phyloP scores from a whole-genome alignment of 2,888 invertebrate species.

The Oscheius sp. region DNA sequence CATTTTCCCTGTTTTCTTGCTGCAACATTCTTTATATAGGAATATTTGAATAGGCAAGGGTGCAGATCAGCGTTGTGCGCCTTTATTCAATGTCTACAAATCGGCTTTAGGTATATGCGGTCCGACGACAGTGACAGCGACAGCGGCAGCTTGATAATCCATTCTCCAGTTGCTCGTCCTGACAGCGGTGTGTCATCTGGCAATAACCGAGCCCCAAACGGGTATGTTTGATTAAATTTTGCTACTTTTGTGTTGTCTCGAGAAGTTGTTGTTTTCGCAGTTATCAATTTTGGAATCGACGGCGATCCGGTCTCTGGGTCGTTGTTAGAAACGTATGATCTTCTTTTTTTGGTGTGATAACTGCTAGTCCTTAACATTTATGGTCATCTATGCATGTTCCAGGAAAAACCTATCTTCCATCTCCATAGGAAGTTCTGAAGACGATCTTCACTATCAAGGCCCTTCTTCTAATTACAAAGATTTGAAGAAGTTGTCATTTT shows the following conservation, averaged over 20 bases:
- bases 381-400: background rate
- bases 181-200: slow-evolving; percentile 36
- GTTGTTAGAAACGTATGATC: background rate
- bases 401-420: slow-evolving; percentile 31
- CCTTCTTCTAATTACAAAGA: slow-evolving; percentile 5
- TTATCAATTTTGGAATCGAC: slow-evolving; percentile 27
- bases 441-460: slow-evolving; percentile 20
- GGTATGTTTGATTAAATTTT: slow-evolving; percentile 4
- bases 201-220: slow-evolving; percentile 2
- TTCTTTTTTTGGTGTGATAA: slow-evolving; percentile 6
- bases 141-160: slow-evolving; percentile 38
- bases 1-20: no score
- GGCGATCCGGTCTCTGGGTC: slow-evolving; percentile 30
- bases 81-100: background rate
- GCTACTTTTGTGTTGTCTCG: background rate
- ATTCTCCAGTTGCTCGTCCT: slow-evolving; percentile 31
- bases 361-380: background rate
- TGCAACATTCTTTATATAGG: no score
- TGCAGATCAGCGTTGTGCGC: background rate
- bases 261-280: background rate
- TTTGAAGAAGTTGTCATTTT: slow-evolving; percentile 4
- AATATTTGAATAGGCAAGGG: background rate
- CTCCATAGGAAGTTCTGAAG: slow-evolving; percentile 31
- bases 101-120: slow-evolving; percentile 29
- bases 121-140: slow-evolving; percentile 36